These are phyloP conservation scores for Perca fluviatilis DNA, from an alignment of 2,113 vertebrate genomes.

Conservation along the genomic window DNA sequence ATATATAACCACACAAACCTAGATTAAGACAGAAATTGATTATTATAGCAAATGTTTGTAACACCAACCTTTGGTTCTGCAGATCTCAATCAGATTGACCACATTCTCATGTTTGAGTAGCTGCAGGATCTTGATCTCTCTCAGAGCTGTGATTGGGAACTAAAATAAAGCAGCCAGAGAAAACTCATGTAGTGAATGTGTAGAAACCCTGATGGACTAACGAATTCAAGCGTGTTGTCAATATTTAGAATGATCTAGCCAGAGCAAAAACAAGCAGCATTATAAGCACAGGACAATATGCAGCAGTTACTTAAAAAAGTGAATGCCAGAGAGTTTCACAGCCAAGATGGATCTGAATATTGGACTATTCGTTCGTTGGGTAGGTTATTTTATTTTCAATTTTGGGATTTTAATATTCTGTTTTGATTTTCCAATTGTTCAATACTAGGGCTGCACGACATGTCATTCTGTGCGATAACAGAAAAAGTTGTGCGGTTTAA, in stretches of 20 bases:
- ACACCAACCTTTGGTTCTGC: slow-evolving; percentile 95
- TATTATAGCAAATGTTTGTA: neutral
- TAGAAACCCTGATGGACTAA: neutral
- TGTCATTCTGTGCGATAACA: no score
- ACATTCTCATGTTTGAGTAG: slow-evolving; percentile 98
- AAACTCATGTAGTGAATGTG: neutral
- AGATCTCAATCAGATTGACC: slow-evolving; percentile 98
- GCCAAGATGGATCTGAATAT: no score
- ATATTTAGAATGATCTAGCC: neutral
- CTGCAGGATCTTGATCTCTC: slow-evolving; percentile 99
- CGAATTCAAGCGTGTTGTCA: neutral
- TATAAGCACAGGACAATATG: neutral
- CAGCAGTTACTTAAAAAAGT: neutral
- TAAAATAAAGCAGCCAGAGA: slow-evolving; percentile 61
- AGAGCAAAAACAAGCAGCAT: neutral
- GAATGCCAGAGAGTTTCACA: neutral
- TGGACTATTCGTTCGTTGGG: no score
- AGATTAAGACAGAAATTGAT: neutral
- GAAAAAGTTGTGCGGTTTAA: no score
- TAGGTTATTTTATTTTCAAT: no score
- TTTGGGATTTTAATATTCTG: no score
- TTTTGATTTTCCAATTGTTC: no score
- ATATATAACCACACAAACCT: neutral
- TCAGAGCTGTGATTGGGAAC: slow-evolving; percentile 97
- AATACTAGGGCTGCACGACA: no score